A percentile compares a stretch with the other conserved stretches of the same genome.
phyloP scores from a whole-genome alignment of 1,140 invertebrate species.

The Dreissena polymorpha region DNA sequence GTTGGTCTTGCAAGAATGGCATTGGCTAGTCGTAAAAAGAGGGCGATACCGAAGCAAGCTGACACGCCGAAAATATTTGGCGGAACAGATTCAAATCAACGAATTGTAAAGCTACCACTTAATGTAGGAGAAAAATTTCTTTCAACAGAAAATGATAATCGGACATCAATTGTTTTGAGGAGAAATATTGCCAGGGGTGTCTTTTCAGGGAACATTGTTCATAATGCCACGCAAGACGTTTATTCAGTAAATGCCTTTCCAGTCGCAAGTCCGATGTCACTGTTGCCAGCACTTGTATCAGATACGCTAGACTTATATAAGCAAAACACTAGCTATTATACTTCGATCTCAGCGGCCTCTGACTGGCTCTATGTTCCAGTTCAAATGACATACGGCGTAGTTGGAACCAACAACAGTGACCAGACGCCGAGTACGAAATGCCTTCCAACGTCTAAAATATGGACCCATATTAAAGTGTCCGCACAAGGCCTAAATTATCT shows the following conservation, averaged over 20 bases:
- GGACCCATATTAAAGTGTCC: constrained; percentile 21
- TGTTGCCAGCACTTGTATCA: background rate
- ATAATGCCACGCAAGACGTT: too few relatives aligned
- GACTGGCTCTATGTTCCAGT: constrained; percentile 34
- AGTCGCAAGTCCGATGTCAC: background rate
- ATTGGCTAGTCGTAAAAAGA: too few relatives aligned
- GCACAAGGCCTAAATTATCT: constrained; percentile 30
- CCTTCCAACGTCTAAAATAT: background rate
- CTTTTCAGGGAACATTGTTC: background rate
- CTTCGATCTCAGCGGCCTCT: background rate
- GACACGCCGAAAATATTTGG: too few relatives aligned
- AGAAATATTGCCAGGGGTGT: background rate
- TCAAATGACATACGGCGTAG: background rate
- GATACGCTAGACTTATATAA: background rate
- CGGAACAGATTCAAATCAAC: too few relatives aligned
- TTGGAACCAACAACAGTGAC: background rate
- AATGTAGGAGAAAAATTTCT: too few relatives aligned
- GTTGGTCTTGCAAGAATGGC: too few relatives aligned
- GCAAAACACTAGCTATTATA: background rate
- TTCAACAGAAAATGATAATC: constrained; percentile 21
- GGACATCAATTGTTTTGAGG: background rate
- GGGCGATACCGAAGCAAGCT: too few relatives aligned
- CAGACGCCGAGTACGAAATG: background rate
- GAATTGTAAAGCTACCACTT: too few relatives aligned
- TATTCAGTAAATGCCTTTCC: background rate